These are phyloP conservation scores for Sepiola atlantica DNA, from an alignment of 2,888 invertebrate species.

Conservation along the genomic window DNA sequence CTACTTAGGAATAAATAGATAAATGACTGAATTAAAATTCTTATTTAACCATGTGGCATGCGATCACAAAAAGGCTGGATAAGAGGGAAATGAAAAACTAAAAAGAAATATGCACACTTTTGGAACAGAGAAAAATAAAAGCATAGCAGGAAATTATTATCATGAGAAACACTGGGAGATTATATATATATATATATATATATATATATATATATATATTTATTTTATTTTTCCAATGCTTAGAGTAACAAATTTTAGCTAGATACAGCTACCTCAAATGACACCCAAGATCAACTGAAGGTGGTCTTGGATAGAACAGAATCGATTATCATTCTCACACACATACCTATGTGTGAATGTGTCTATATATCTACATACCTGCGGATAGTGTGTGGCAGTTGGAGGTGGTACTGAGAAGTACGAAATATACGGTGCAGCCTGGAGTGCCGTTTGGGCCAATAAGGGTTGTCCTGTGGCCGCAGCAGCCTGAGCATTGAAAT, in stretches of 20 bases:
- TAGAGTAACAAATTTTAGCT: neutral
- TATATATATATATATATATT: conserved; percentile 32
- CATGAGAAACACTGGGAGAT: neutral
- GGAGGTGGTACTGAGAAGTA: conserved; percentile 47
- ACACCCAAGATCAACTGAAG: neutral
- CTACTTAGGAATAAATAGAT: neutral
- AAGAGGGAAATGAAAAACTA: neutral
- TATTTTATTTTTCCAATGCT: neutral
- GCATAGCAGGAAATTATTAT: too few species aligned
- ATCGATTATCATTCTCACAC: neutral
- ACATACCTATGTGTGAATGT: neutral
- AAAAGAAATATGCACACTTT: too few species aligned
- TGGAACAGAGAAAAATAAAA: too few species aligned
- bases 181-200: neutral
- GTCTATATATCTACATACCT: conserved; percentile 40
- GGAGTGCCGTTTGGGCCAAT: conserved; percentile 56
- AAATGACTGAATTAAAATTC: neutral
- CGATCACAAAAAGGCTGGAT: neutral
- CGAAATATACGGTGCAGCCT: conserved; percentile 1
- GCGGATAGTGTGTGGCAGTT: conserved; percentile 45
- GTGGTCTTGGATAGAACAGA: neutral
- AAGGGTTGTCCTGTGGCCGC: conserved; percentile 64
- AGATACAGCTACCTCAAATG: neutral
- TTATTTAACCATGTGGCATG: neutral
- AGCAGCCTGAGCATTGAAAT: conserved; percentile 58